phyloP scores from a whole-genome alignment of 2,797 vertebrate species.

The Anabacerthia variegaticeps region DNA sequence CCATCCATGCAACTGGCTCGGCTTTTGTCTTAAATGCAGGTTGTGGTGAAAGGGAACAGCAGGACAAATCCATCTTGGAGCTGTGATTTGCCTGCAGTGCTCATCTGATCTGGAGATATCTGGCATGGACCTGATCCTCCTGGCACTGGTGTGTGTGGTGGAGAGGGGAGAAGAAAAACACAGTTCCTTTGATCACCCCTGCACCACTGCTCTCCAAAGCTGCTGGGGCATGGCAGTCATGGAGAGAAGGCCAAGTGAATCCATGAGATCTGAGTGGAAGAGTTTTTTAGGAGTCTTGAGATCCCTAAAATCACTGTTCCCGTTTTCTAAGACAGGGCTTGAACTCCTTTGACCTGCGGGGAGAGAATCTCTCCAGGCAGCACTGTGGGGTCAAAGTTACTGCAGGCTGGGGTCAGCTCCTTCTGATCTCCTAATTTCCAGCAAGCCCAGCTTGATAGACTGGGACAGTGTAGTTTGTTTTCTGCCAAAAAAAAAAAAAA shows the following conservation, averaged over 20 bases:
- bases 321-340: not conserved
- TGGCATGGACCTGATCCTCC: rapidly evolving
- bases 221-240: rapidly evolving
- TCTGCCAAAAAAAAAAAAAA: not conserved
- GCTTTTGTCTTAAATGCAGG: not conserved
- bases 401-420: not conserved
- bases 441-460: not conserved
- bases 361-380: not conserved
- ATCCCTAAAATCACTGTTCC: not conserved
- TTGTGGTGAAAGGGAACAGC: not conserved
- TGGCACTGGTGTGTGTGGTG: not conserved
- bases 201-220: not conserved
- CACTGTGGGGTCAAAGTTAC: not conserved
- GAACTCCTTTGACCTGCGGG: not conserved
- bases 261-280: not conserved
- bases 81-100: rapidly evolving
- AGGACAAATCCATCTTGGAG: not conserved
- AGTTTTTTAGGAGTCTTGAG: not conserved
- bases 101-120: not conserved
- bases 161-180: not conserved
- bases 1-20: not conserved
- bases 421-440: not conserved
- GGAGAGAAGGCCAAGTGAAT: not conserved
- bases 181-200: not conserved
- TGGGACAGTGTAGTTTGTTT: not conserved